Evolutionary conservation across 2,797 vertebrate species (phyloP), one percentile per base, ranked within the genome.

Genomic region (Syndactyla subalaris): DNA sequence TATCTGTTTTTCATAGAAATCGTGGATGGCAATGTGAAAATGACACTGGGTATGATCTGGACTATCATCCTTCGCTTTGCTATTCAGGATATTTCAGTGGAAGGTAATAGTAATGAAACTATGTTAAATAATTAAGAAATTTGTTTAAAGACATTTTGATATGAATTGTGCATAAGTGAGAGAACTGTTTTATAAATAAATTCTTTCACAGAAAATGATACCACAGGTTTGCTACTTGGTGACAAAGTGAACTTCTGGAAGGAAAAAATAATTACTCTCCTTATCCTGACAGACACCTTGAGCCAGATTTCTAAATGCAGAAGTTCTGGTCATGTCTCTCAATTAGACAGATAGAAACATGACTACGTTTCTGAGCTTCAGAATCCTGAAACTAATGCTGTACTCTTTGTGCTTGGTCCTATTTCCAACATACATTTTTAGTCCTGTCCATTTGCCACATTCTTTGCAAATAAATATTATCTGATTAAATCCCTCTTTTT

Each of bases 21-120:
- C 73, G 99, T 99, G 74, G 99, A 99, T 0, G 99, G 99, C 43
- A 99, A 99, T 39, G 98, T 99, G 94, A 99, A 99, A 98, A 99
- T 99, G 99, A 99, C 99, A 2, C 98, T 99, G 84, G 99, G 99
- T 95, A 99, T 99, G 99, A 99, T 99, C 96, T 99, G 99, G 99
- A 99, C 99, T 55, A 99, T 99, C 96, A 99, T 99, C 94, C 99
- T 99, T 85, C 99, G 99, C 96, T 99, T 99, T 46, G 99, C 99
- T 92, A 99, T 99, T 95, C 99, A 99, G 95, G 99, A 99, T 96
- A 99, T 99, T 97, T 99, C 98, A 93, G 98, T 99, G 82, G 99
- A 99, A 99, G 99, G 99, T 99, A 97, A 98, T 93, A 89, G n/a
- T 24, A 91, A 24, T 24, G 9, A 4, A 57, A 30, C 26, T 27